Evolutionary conservation across 1,140 invertebrate genomes (phyloP).

Genomic region (Atopsyche davidsoni): DNA sequence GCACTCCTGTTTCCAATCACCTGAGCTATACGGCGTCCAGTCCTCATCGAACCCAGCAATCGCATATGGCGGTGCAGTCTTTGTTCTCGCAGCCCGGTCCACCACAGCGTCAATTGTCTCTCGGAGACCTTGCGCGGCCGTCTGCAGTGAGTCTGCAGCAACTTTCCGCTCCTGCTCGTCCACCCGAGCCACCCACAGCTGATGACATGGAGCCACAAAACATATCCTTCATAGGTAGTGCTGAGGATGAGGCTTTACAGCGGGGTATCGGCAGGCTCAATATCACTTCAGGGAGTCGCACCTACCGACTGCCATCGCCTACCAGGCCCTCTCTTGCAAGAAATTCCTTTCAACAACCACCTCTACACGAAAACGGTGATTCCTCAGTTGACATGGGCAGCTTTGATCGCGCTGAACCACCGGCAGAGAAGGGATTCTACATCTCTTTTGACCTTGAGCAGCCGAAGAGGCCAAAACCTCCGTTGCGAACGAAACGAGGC

Average conservation of each 20-base stretch:
- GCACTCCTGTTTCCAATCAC: slow-evolving; percentile 34
- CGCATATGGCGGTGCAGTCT: slow-evolving; percentile 27
- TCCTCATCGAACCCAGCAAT: slow-evolving; percentile 22
- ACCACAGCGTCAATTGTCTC: slow-evolving; percentile 37
- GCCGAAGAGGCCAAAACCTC: slow-evolving; percentile 84
- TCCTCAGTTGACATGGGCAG: too few species aligned
- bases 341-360: slow-evolving; percentile 63
- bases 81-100: slow-evolving; percentile 31
- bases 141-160: slow-evolving; percentile 42
- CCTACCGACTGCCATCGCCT: slow-evolving; percentile 79
- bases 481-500: slow-evolving; percentile 66
- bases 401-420: slow-evolving; percentile 45
- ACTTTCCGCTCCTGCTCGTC: slow-evolving; percentile 31
- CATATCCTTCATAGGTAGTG: slow-evolving; percentile 83
- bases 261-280: slow-evolving; percentile 66
- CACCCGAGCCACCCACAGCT: slow-evolving; percentile 58
- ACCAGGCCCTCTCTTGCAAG: slow-evolving; percentile 65
- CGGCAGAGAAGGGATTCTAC: slow-evolving; percentile 87
- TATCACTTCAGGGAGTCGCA: slow-evolving; percentile 79
- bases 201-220: slow-evolving; percentile 88
- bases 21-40: slow-evolving; percentile 44
- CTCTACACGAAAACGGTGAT: slow-evolving; percentile 37
- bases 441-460: slow-evolving; percentile 85
- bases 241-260: slow-evolving; percentile 50
- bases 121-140: slow-evolving; percentile 34